These are phyloP conservation scores for Drosophila quadrilineata DNA, from an alignment of 1,140 invertebrate genomes.

Conservation along the genomic window DNA sequence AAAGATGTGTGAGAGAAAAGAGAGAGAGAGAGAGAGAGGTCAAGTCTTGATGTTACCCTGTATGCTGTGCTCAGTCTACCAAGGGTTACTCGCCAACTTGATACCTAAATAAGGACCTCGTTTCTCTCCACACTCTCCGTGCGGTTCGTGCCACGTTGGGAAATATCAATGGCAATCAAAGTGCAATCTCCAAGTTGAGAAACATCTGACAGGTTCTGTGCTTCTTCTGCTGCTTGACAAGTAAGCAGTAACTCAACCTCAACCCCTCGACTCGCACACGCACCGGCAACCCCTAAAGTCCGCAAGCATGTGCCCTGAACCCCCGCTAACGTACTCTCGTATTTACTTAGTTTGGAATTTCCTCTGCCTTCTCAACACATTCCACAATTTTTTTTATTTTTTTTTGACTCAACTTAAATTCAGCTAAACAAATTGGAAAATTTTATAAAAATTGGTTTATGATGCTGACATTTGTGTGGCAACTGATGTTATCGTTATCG, in stretches of 20 bases:
- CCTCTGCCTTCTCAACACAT: too few species aligned
- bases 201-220: slow-evolving; percentile 32
- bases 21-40: not conserved
- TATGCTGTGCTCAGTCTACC: too few species aligned
- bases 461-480: slow-evolving; percentile 65
- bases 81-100: too few species aligned
- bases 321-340: slow-evolving; percentile 12
- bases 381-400: too few species aligned
- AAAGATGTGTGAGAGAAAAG: not conserved
- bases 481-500: slow-evolving; percentile 16
- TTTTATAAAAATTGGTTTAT: slow-evolving; percentile 78
- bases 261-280: too few species aligned
- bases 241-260: slow-evolving; percentile 12
- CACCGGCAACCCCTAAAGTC: slow-evolving; percentile 12
- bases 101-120: too few species aligned
- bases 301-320: not conserved
- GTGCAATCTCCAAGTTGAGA: too few species aligned
- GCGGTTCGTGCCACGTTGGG: not conserved
- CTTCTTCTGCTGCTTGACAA: slow-evolving; percentile 6
- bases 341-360: slow-evolving; percentile 57
- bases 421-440: slow-evolving; percentile 77
- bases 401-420: slow-evolving; percentile 41
- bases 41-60: too few species aligned
- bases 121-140: too few species aligned
- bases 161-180: too few species aligned